Percentiles rank a stretch among this genome's conserved stretches.
These are phyloP conservation scores for Parazoanthus swiftii DNA, from an alignment of 92 coral and sea anemone species.

Conservation along the genomic window DNA sequence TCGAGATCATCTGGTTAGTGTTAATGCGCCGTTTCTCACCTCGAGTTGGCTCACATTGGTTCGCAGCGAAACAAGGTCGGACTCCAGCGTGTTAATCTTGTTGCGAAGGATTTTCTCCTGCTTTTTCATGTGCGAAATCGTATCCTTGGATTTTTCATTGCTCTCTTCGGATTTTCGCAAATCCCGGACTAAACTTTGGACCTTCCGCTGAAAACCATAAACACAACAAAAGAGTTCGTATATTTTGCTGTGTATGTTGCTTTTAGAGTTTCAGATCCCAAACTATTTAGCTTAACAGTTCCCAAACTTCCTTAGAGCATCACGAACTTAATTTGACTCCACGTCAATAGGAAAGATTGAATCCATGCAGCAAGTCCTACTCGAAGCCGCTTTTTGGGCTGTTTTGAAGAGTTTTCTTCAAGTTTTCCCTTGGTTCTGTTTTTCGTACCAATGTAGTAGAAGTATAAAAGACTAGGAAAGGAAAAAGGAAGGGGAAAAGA, in stretches of 20 bases:
- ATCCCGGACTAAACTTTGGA: conserved; percentile 54
- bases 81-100: conserved; percentile 61
- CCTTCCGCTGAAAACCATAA: conserved; percentile 31
- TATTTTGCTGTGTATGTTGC: too few relatives aligned
- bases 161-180: conserved; percentile 63
- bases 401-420: neutral
- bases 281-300: neutral
- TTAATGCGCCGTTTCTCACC: neutral
- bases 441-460: too few relatives aligned
- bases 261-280: neutral
- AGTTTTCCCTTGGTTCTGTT: neutral
- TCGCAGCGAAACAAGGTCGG: conserved; percentile 53
- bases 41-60: conserved; percentile 36
- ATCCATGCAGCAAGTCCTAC: too few relatives aligned
- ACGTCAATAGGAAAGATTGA: neutral
- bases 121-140: conserved; percentile 53
- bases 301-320: too few relatives aligned
- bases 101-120: conserved; percentile 59
- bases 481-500: too few relatives aligned
- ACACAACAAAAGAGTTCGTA: too few relatives aligned
- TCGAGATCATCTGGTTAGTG: neutral
- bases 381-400: neutral
- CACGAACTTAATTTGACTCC: neutral
- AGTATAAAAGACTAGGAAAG: too few relatives aligned
- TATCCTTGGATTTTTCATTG: conserved; percentile 62